A percentile compares a stretch with the other conserved stretches of the same genome.
These are phyloP conservation scores for Antrozous pallidus DNA, from an alignment of 2,797 vertebrate genomes.

Conservation along the genomic window DNA sequence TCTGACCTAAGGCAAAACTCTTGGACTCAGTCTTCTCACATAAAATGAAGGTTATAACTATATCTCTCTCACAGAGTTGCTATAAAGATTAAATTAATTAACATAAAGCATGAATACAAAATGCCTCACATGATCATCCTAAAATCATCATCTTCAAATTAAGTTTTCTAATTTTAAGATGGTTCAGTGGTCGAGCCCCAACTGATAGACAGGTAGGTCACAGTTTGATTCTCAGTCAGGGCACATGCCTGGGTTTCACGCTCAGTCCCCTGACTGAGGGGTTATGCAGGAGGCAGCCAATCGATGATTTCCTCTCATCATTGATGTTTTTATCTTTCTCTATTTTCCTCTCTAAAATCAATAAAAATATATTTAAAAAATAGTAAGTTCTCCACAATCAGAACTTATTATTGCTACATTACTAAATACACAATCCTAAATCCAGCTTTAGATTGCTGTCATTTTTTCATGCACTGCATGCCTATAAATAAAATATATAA, in stretches of 20 bases:
- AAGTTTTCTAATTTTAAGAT: background rate
- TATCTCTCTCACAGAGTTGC: background rate
- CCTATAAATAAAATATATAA: background rate
- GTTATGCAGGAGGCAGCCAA: background rate
- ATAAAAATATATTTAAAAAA: background rate
- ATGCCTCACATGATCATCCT: background rate
- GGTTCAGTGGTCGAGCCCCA: background rate
- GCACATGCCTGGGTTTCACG: background rate
- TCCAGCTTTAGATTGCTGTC: background rate
- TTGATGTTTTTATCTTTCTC: background rate
- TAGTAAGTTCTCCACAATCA: background rate
- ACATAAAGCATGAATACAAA: background rate
- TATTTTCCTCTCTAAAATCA: background rate
- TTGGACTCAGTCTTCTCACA: background rate
- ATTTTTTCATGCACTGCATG: background rate
- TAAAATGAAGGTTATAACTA: background rate
- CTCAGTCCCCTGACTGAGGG: too few species aligned
- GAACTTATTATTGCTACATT: background rate
- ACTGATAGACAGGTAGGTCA: background rate
- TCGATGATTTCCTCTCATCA: background rate
- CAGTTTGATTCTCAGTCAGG: background rate
- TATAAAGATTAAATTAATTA: background rate
- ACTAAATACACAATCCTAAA: background rate
- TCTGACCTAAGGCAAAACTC: background rate
- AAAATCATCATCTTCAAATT: background rate